These are phyloP conservation scores for Regulus satrapa DNA, from an alignment of 2,113 vertebrate species.

Conservation along the genomic window DNA sequence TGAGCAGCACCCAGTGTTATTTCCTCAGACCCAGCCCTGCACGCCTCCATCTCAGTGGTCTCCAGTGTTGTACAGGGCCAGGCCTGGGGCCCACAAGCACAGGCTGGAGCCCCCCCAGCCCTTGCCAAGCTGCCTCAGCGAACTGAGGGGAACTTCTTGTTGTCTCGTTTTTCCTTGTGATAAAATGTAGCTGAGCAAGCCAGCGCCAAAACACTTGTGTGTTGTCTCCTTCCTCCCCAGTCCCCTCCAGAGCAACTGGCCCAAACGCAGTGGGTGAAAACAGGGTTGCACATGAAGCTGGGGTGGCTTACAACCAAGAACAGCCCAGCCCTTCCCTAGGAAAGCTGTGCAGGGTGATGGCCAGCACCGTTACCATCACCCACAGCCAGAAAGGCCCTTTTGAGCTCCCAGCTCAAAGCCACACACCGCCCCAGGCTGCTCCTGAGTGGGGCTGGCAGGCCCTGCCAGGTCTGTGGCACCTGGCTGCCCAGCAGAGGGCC, in stretches of 20 bases:
- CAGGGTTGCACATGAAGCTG: not conserved
- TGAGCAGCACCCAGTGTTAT: not conserved
- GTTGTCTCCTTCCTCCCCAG: not conserved
- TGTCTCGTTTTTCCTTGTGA: not conserved
- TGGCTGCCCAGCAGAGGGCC: not conserved
- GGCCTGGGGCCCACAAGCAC: not conserved
- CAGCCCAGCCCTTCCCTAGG: not conserved
- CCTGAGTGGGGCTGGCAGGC: fast-evolving
- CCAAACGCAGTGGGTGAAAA: not conserved
- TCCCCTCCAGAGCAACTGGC: fast-evolving
- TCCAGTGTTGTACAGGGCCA: conserved; percentile 14
- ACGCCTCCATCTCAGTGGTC: not conserved
- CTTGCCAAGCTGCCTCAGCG: not conserved
- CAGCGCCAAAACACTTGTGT: not conserved
- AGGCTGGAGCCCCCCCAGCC: not conserved
- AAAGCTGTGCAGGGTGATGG: not conserved
- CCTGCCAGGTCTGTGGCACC: not conserved
- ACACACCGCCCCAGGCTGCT: fast-evolving
- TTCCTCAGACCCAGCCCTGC: not conserved
- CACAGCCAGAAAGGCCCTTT: too few species aligned
- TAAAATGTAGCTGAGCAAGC: conserved; percentile 40
- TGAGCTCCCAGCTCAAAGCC: not conserved
- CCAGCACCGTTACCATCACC: fast-evolving
- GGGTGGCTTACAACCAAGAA: not conserved
- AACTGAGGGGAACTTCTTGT: not conserved